Evolutionary conservation across 2,888 invertebrate species (phyloP), one percentile per base, ranked within the genome.

Genomic region (Trichogramma evanescens): DNA sequence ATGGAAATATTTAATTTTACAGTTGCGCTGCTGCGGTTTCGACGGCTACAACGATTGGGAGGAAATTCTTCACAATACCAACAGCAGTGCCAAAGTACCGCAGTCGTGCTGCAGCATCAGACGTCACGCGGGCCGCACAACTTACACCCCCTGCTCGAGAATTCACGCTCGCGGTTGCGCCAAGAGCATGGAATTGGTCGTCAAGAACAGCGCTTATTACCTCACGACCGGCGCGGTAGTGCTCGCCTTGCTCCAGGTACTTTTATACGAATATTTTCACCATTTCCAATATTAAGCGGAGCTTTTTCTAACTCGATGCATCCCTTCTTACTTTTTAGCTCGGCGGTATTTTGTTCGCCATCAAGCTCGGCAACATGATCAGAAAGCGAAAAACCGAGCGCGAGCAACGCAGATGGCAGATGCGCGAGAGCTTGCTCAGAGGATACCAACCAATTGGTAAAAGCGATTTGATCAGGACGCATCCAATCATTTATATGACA

Each of bases 231-330:
- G 89, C 4, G 89, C 89, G 4, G 81, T 89, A 69, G 88, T 89
- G n/a, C 88, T 91, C 62, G 88, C 89, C 6, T 85, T 90, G 69
- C 88, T 91, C 64, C 90, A 91, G 84, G 89, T 89, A 73, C 63
- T 69, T 70, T 62, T 38, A 57, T n/a, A 58, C 43, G 43, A 57
- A 59, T 7, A 41, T 38, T 13, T 56, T 6, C 26, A 26, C 26
- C 26, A 48, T 43, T 13, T 5, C 13, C 43, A 38, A 26, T 13
- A 42, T 49, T 38, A 52, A 26, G 38, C 48, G 8, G 9, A 41
- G 39, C 50, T 42, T 13, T 10, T 39, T n/a, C 8, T 40, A 56
- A 39, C 41, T 41, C 13, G 26, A 42, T 43, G 26, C 2, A 26
- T 50, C 38, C 43, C 52, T 38, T 10, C 48, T 50, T 39, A 10